Evolutionary conservation across 2,113 vertebrate species (phyloP), one percentile per base, ranked within the genome.

Genomic region (Archocentrus centrarchus): DNA sequence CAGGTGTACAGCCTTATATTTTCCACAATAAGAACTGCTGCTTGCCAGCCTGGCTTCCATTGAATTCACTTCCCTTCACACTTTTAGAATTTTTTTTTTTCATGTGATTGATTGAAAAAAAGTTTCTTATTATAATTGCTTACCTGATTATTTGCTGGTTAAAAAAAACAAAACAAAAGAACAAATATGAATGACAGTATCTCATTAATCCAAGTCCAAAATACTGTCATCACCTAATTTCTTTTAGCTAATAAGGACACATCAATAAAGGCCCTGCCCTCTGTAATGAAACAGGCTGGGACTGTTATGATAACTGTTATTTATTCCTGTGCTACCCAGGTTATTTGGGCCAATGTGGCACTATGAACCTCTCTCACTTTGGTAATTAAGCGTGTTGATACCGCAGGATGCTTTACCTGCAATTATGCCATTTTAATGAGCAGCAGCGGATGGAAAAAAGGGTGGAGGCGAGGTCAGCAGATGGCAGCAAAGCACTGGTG

Each of bases 391-490:
- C 83, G 79, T 93, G 94, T 95, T 95, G 94, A 95, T 96, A 93
- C 87, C 82, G 91, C 90, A 87, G 88, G 84, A 94, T 89, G 92
- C 94, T 92, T 92, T 95, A 96, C 96, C 96, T 96, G 94, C 94
- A 96, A 96, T 96, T 95, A 95, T 91, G 86, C 88, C 88, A 92
- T 95, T 95, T 95, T 96, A 96, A 96, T 94, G 94, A 96, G 94
- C 93, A 91, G 75, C 88, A 89, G 91, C 50, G 87, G 91, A 93
- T 92, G 86, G 91, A 89, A 85, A 77, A 77, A 85, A 91, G 92
- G 93, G 92, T 91, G 86, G 86, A 84, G 66, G 84, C 84, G 89
- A 91, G 95, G 95, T 95, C 95, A 95, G 93, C 86, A 84, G 92
- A 94, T n/a, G 85, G 89, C 94, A 94, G 93, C 92, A 91, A 93